These are phyloP conservation scores for Tetramorium alpestre DNA, from an alignment of 1,140 invertebrate species.

Conservation along the genomic window DNA sequence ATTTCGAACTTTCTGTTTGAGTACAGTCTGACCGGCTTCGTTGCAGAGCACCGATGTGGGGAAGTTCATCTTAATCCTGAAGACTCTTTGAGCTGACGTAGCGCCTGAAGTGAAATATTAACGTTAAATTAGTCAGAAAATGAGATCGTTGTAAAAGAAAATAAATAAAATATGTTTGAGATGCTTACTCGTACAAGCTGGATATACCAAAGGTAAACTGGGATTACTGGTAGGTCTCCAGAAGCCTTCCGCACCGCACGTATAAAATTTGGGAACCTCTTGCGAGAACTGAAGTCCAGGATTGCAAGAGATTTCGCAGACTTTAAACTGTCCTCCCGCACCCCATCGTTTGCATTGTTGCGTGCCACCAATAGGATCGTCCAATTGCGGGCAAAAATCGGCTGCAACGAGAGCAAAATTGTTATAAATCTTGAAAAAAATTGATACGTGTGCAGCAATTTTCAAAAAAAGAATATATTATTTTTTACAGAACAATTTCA, in stretches of 20 bases:
- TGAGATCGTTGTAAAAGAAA: neutral
- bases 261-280: constrained; percentile 96
- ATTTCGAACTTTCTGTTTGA: constrained; percentile 94
- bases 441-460: neutral
- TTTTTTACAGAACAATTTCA: neutral
- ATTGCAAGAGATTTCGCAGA: constrained; percentile 96
- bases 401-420: constrained; percentile 85
- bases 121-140: constrained; percentile 4
- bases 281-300: constrained; percentile 95
- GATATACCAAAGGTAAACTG: constrained; percentile 92
- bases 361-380: constrained; percentile 95
- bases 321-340: constrained; percentile 97
- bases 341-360: constrained; percentile 98
- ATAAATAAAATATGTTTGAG: neutral
- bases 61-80: constrained; percentile 97
- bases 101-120: constrained; percentile 86
- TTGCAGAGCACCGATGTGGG: constrained; percentile 97
- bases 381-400: constrained; percentile 95
- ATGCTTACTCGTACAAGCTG: constrained; percentile 93
- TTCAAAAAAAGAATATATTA: neutral
- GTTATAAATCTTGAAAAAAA: neutral
- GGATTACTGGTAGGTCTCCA: constrained; percentile 96
- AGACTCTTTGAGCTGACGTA: constrained; percentile 95
- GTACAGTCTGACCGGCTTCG: constrained; percentile 96
- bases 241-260: constrained; percentile 98